These are phyloP conservation scores for Falcunculus frontatus DNA, from an alignment of 2,113 vertebrate genomes.

Conservation along the genomic window DNA sequence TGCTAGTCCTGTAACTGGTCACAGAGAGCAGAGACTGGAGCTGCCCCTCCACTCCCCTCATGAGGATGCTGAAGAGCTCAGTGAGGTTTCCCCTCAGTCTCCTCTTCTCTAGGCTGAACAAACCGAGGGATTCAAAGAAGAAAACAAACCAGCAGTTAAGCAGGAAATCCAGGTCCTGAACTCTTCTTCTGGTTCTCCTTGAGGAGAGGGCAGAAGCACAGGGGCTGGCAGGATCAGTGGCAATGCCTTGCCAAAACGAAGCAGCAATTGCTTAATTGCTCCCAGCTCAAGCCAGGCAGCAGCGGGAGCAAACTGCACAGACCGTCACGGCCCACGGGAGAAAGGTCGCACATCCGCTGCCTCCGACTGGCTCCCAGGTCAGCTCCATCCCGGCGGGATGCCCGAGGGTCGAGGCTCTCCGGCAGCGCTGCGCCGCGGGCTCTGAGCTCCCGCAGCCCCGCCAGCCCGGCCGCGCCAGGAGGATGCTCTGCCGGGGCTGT, in stretches of 20 bases:
- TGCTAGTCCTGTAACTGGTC: neutral
- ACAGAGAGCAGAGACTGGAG: neutral
- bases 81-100: neutral
- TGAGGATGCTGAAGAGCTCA: neutral
- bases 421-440: neutral
- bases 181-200: neutral
- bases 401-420: rapidly evolving
- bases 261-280: neutral
- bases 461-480: rapidly evolving
- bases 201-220: neutral
- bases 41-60: neutral
- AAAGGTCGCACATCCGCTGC: neutral
- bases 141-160: neutral
- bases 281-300: neutral
- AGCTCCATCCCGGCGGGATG: neutral
- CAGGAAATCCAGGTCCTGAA: neutral
- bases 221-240: neutral
- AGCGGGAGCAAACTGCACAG: neutral
- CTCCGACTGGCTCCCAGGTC: rapidly evolving
- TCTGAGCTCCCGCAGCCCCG: neutral
- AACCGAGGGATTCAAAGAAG: neutral
- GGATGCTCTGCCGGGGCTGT: neutral
- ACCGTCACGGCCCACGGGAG: rapidly evolving
- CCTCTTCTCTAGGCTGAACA: neutral
- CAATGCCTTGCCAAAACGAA: neutral